phyloP scores from a whole-genome alignment of 2,888 invertebrate genomes.

The Metellina segmentata region DNA sequence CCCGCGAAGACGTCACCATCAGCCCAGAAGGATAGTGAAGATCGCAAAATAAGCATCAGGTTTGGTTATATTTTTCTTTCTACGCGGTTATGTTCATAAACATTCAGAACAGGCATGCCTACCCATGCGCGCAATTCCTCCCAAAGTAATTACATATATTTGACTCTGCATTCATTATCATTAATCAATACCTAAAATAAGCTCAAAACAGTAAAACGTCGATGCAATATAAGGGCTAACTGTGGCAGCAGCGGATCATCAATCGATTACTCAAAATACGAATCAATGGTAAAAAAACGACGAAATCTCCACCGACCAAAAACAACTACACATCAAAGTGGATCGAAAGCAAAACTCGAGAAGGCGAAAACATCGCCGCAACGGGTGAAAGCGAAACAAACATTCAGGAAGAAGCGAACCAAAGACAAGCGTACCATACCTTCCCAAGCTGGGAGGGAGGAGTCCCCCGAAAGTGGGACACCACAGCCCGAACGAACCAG shows the following conservation, averaged over 20 bases:
- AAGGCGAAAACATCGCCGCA: conserved; percentile 35
- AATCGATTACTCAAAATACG: not conserved
- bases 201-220: no score
- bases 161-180: no score
- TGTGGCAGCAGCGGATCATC: not conserved
- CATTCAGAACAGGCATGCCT: no score
- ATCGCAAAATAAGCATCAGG: no score
- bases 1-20: conserved; percentile 49
- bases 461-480: conserved; percentile 71
- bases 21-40: not conserved
- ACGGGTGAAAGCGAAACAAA: not conserved
- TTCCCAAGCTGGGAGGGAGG: conserved; percentile 50
- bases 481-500: conserved; percentile 68
- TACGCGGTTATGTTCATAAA: no score
- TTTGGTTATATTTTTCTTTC: no score
- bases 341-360: conserved; percentile 40
- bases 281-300: not conserved
- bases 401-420: no score
- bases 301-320: no score
- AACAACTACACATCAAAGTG: conserved; percentile 21
- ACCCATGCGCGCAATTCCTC: no score
- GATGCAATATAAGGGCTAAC: no score
- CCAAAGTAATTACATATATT: no score
- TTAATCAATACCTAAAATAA: no score
- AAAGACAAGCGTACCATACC: conserved; percentile 16